Base-by-base conservation (phyloP, 2,888 invertebrate species). In the Hartigia nigra region DNA sequence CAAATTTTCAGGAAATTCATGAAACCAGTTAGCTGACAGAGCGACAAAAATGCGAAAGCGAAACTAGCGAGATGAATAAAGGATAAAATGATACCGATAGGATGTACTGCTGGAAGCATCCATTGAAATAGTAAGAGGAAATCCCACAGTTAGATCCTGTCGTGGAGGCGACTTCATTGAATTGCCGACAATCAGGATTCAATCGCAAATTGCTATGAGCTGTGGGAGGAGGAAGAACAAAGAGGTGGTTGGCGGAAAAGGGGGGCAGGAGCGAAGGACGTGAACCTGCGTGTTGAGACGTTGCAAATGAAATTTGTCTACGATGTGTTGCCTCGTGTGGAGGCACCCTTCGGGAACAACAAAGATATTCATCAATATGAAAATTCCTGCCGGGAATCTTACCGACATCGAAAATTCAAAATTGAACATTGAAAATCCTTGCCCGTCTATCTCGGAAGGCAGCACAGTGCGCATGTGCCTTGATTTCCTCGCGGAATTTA, bases 221-320 rank as follows among this genome's bases (percentile, higher is more conserved):
- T 55, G 39, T 9, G 69, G 76, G 2, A 34, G 35, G 34, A 74
- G 31, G 55, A n/a, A n/a, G n/a, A n/a, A n/a, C n/a, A n/a, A n/a
- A n/a, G n/a, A n/a, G n/a, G n/a, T n/a, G n/a, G n/a, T n/a, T n/a
- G n/a, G n/a, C n/a, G n/a, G n/a, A n/a, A n/a, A n/a, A n/a, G n/a
- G n/a, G n/a, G n/a, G n/a, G n/a, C n/a, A n/a, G n/a, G n/a, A n/a
- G n/a, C 74, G 77, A 55, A 34, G 23, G 39, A 39, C 39, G 36
- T 12, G 36, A 12, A 11, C 2, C 2, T 80, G 81, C 79, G 81
- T 80, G 82, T 77, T 78, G 76, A 76, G 80, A 81, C 82, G 81
- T 12, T 72, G 72, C 81, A 82, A 84, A 84, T 85, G 83, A 85
- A 86, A 86, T 87, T 86, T 84, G 85, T 83, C 81, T 81, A 80